phyloP scores from a whole-genome alignment of 2,888 invertebrate genomes.

The Mesorhabditis sp. region DNA sequence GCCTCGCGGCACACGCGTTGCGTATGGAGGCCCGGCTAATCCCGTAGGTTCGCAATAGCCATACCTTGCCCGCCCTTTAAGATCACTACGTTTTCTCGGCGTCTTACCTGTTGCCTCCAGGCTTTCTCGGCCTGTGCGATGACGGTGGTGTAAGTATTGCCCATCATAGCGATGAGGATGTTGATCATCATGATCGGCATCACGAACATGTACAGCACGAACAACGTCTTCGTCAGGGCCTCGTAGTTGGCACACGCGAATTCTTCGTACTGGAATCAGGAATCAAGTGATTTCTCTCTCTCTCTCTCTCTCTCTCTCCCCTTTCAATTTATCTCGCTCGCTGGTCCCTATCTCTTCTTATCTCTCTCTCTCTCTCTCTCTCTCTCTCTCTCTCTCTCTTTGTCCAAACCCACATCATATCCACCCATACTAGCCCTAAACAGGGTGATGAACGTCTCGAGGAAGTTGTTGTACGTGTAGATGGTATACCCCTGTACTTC shows the following conservation, averaged over 20 bases:
- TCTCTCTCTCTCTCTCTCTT: no score
- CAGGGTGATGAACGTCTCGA: conserved; percentile 92
- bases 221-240: conserved; percentile 87
- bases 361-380: no score
- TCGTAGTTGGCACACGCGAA: conserved; percentile 85
- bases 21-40: not conserved
- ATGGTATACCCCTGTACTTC: conserved; percentile 38
- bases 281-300: not conserved
- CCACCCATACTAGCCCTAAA: conserved; percentile 96
- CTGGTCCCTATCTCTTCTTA: no score
- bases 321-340: no score
- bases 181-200: conserved; percentile 91
- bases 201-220: conserved; percentile 93
- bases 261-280: conserved; percentile 78
- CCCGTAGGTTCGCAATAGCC: not conserved
- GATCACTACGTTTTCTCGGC: not conserved
- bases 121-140: conserved; percentile 98
- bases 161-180: conserved; percentile 99
- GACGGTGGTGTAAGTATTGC: conserved; percentile 94
- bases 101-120: conserved; percentile 84
- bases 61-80: not conserved
- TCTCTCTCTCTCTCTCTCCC: no score
- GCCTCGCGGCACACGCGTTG: no score
- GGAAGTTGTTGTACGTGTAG: conserved; percentile 69
- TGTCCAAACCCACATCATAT: conserved; percentile 75